Percentiles rank a stretch among this genome's conserved stretches.
These are phyloP conservation scores for Protophormia terraenovae DNA, from an alignment of 2,888 invertebrate species.

Conservation along the genomic window DNA sequence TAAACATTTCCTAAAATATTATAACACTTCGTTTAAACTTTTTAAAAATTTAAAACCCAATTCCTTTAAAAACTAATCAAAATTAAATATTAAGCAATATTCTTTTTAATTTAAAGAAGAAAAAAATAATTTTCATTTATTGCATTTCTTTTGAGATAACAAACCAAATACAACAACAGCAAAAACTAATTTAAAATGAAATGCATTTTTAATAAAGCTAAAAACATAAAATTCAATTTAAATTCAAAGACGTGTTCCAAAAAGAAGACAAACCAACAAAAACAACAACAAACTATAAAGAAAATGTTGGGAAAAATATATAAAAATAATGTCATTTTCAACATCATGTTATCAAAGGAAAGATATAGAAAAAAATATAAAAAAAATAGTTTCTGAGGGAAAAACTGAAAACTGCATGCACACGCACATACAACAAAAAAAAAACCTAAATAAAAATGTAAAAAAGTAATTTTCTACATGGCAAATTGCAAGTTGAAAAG, in stretches of 20 bases:
- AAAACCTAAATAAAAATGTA: constrained; percentile 68
- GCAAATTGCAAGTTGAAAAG: constrained; percentile 47
- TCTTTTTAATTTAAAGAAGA: background rate
- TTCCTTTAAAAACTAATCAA: too few species aligned
- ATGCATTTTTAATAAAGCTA: constrained; percentile 77
- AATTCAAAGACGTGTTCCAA: constrained; percentile 77
- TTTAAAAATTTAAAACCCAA: too few species aligned
- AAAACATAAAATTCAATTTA: constrained; percentile 78
- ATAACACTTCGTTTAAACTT: too few species aligned
- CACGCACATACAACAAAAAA: constrained; percentile 9
- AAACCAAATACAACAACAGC: constrained; percentile 70
- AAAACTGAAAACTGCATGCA: constrained; percentile 31
- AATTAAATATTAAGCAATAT: too few species aligned
- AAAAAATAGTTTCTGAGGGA: constrained; percentile 43
- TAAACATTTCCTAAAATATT: too few species aligned
- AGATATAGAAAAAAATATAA: constrained; percentile 29
- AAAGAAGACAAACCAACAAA: constrained; percentile 50
- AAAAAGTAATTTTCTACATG: constrained; percentile 51
- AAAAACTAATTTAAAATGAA: constrained; percentile 69
- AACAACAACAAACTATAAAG: constrained; percentile 35
- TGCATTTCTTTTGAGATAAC: constrained; percentile 43
- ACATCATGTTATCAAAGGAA: constrained; percentile 61
- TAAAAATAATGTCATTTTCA: constrained; percentile 62
- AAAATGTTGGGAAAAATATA: constrained; percentile 41
- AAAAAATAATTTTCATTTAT: constrained; percentile 36